Percentiles rank a stretch among this genome's conserved stretches.
Evolutionary conservation across 2,113 vertebrate genomes (phyloP).

Genomic region (Pelecanus crispus): DNA sequence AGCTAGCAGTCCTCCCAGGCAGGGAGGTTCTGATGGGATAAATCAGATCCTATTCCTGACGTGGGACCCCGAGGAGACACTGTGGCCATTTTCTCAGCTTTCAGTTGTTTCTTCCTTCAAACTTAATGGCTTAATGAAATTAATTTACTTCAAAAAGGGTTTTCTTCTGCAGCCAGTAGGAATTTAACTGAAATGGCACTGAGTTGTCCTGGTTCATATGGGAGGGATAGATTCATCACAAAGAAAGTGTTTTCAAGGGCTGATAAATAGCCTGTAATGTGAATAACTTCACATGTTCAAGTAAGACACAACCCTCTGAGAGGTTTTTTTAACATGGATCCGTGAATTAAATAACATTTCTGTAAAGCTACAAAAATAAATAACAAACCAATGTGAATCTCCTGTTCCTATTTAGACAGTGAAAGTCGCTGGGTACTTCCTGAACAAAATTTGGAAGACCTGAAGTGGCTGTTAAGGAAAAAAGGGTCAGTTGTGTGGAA

Average conservation of each 20-base stretch:
- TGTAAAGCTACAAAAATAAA: not conserved
- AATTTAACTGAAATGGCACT: not conserved
- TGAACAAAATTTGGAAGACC: not conserved
- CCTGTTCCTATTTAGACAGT: rapidly evolving
- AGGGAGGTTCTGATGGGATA: not conserved
- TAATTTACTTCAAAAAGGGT: not conserved
- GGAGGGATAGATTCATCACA: not conserved
- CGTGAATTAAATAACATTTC: not conserved
- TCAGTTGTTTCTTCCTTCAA: not conserved
- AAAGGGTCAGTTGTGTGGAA: not conserved
- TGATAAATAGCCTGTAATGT: not conserved
- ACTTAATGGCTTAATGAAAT: not conserved
- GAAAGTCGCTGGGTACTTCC: not conserved
- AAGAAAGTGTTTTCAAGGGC: not conserved
- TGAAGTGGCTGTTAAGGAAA: not conserved
- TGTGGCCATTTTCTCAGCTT: not conserved
- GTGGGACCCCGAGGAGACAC: not conserved
- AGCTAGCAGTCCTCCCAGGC: not conserved
- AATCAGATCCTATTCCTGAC: not conserved
- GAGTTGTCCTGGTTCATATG: not conserved
- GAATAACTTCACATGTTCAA: not conserved
- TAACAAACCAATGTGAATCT: not conserved
- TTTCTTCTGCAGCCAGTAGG: not conserved
- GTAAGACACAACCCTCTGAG: not conserved
- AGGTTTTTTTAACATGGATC: not conserved